Evolutionary conservation across 2,797 vertebrate species (phyloP).

Genomic region (Mus caroli): DNA sequence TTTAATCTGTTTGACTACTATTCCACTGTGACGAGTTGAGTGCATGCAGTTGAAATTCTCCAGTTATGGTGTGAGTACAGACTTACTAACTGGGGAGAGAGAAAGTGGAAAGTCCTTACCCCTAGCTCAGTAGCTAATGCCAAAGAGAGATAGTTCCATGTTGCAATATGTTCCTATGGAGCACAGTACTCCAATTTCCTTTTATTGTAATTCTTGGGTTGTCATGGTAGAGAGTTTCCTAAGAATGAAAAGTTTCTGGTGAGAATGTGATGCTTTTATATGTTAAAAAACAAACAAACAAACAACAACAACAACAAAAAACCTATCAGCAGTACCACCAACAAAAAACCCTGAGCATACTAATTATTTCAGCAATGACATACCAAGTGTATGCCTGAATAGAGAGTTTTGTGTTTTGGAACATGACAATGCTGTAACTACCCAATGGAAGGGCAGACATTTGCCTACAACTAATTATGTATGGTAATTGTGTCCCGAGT

Average conservation of each 20-base stretch:
- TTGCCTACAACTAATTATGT: conserved; percentile 72
- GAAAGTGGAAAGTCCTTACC: conserved; percentile 43
- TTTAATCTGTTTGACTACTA: conserved; percentile 50
- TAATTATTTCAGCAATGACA: conserved; percentile 86
- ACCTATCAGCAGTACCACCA: not conserved
- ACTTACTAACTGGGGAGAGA: conserved; percentile 20
- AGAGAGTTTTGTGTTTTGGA: conserved; percentile 74
- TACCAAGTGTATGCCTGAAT: conserved; percentile 81
- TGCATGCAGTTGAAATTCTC: conserved; percentile 40
- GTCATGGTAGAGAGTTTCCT: conserved; percentile 87
- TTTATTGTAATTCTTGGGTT: conserved; percentile 87
- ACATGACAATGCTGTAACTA: conserved; percentile 60
- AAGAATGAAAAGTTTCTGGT: conserved; percentile 86
- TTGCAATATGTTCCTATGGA: conserved; percentile 82
- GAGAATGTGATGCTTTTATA: conserved; percentile 83
- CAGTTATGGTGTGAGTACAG: conserved; percentile 50
- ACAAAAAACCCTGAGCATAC: conserved; percentile 65
- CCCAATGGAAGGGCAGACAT: conserved; percentile 77
- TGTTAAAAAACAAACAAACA: conserved; percentile 6
- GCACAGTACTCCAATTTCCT: conserved; percentile 79
- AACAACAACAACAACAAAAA: not conserved
- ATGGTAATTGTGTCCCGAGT: conserved; percentile 33
- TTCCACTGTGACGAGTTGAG: conserved; percentile 49
- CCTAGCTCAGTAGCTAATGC: conserved; percentile 4
- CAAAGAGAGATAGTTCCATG: conserved; percentile 48